A percentile compares a stretch with the other conserved stretches of the same genome.
Evolutionary conservation across 2,113 vertebrate species (phyloP).

Genomic region (Pontoporia blainvillei): DNA sequence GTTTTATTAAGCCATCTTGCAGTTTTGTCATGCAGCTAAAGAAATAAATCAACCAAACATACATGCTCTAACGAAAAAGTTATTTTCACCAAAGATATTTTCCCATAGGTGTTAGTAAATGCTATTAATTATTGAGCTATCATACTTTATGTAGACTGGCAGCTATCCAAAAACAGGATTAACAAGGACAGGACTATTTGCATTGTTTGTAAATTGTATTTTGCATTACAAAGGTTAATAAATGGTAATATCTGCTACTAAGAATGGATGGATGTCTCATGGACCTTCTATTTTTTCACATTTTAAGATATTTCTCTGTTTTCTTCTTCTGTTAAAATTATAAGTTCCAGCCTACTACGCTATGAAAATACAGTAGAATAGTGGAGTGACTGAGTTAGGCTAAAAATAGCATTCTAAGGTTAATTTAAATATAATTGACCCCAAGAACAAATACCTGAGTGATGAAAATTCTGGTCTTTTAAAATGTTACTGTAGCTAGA

Average conservation of each 20-base stretch:
- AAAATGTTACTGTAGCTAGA: neutral
- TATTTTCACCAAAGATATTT: neutral
- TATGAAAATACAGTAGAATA: neutral
- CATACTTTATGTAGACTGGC: neutral
- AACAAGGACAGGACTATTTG: neutral
- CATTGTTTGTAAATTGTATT: neutral
- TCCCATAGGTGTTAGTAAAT: constrained; percentile 7
- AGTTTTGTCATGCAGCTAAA: neutral
- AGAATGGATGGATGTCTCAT: neutral
- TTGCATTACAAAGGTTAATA: neutral
- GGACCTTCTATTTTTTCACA: neutral
- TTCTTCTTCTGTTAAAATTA: constrained; percentile 2
- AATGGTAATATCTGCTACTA: neutral
- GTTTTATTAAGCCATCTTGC: neutral
- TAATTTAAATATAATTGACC: neutral
- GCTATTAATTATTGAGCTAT: neutral
- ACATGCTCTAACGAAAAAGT: neutral
- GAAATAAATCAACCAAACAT: neutral
- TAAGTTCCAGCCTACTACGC: neutral
- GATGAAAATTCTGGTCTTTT: neutral
- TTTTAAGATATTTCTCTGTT: neutral
- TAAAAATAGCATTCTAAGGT: neutral
- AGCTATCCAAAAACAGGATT: neutral
- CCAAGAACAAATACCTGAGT: neutral
- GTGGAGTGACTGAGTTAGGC: neutral